These are phyloP conservation scores for Elgaria multicarinata DNA, from an alignment of 2,113 vertebrate genomes.

Conservation along the genomic window DNA sequence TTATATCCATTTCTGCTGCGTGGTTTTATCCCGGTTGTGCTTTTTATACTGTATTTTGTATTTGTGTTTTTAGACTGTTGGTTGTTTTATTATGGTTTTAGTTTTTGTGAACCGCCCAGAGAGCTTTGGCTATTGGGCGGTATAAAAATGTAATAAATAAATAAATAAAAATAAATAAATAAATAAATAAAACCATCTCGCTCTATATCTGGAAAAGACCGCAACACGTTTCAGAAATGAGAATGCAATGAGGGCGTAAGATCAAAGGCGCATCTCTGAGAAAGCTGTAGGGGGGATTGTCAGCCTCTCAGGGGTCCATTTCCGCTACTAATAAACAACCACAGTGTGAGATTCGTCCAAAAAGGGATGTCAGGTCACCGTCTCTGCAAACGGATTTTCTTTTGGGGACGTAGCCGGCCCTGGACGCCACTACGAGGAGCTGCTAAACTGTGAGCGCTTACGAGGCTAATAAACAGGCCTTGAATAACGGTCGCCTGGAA, in stretches of 20 bases:
- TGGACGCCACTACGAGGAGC: no score
- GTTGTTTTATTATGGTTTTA: no score
- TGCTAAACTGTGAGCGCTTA: not conserved
- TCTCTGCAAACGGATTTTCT: not conserved
- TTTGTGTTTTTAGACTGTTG: no score
- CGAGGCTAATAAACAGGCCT: not conserved
- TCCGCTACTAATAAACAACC: not conserved
- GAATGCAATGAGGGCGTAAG: not conserved
- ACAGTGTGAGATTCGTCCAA: not conserved
- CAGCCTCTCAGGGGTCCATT: not conserved
- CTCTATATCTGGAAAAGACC: not conserved
- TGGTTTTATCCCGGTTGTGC: no score
- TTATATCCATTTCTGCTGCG: no score
- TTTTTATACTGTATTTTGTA: no score
- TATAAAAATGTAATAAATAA: no score
- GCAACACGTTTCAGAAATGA: not conserved
- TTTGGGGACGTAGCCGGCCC: not conserved
- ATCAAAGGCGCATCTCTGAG: not conserved
- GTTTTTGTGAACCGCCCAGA: no score
- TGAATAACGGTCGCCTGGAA: not conserved
- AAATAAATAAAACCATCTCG: not conserved
- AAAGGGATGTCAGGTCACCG: not conserved
- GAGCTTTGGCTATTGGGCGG: no score
- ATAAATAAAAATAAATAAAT: no score
- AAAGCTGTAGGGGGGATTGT: not conserved